Evolutionary conservation across 2,797 vertebrate species (phyloP).

Genomic region (Netta rufina): DNA sequence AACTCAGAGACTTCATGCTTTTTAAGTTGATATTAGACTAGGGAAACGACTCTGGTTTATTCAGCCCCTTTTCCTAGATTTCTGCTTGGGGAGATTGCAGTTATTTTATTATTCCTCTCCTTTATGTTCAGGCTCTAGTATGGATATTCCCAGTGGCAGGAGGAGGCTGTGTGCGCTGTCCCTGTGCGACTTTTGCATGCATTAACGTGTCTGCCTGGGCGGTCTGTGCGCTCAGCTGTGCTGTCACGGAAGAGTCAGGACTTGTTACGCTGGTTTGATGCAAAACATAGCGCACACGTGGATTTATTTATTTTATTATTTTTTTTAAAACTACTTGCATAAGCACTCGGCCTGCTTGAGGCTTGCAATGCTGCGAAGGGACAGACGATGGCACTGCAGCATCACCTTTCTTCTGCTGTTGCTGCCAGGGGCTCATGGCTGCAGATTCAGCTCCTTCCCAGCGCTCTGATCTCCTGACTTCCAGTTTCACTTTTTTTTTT

Average conservation of each 20-base stretch:
- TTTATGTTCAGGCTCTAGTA: accelerated
- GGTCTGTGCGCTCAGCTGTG: background rate
- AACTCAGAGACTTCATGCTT: background rate
- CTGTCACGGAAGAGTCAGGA: background rate
- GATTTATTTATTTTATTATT: no score
- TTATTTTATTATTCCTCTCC: background rate
- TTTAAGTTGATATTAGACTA: background rate
- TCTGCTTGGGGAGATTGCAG: accelerated
- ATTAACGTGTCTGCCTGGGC: background rate
- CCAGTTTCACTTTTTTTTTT: background rate
- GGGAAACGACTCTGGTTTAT: background rate
- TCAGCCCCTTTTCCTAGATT: background rate
- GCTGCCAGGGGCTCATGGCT: accelerated
- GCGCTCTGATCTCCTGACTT: background rate
- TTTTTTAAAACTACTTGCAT: accelerated
- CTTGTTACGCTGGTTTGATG: background rate
- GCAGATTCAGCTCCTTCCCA: background rate
- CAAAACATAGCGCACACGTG: accelerated
- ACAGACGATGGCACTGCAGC: conserved; percentile 55
- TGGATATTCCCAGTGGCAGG: accelerated
- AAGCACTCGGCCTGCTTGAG: background rate
- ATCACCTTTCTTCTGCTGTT: background rate
- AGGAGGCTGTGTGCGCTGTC: accelerated
- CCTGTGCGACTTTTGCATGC: background rate
- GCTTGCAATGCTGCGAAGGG: background rate